Base-by-base conservation (phyloP, 2,888 invertebrate genomes). In the Dryobotodes eremita region DNA sequence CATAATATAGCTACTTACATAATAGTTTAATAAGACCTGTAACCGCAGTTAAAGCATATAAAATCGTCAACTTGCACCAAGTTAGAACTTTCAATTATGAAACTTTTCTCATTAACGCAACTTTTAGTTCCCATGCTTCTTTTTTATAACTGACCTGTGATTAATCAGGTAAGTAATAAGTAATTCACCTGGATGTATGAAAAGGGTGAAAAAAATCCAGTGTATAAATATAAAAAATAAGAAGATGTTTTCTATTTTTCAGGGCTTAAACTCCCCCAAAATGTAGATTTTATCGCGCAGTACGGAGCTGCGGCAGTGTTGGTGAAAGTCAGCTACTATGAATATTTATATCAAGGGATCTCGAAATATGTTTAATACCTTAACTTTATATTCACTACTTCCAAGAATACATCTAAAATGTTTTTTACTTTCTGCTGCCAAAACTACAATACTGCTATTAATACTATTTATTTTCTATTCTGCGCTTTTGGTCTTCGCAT, bases 361-460 rank as follows among this genome's bases (percentile, higher is more conserved):
- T 48, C 42, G 62, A 76, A 83, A 77, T 84, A 77, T 71, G 61
- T 81, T 71, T 68, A 65, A 65, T 75, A 77, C 75, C 62, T 55
- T 17, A 46, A 10, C 10, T 46, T 10, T 46, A 46, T 42, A 53
- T 36, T 36, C 17, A 46, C 59, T 71, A 75, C 13, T 50, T 73
- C 31, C 15, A 20, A 59, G 11, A 75, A 81, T 59, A 75, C 31
- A 46, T 23, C 53, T 10, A 17, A 42, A 68, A 53, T 23, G 5
- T 31, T 53, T 62, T 31, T 8, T 10, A 42, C 42, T 42, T 42
- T 8, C 26, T 42, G 10, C 36, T 20, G 15, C 10, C n/a, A 17
- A 65, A 65, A 6, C 31, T 59, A n/a, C 13, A 75, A 26, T 65
- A 36, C 31, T 36, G 3, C 31, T 3, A 36, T 36, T 36, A 36